Percentiles rank a stretch among this genome's conserved stretches.
These are phyloP conservation scores for Cricetomys ansorgei DNA, from an alignment of 2,113 vertebrate species.

Conservation along the genomic window DNA sequence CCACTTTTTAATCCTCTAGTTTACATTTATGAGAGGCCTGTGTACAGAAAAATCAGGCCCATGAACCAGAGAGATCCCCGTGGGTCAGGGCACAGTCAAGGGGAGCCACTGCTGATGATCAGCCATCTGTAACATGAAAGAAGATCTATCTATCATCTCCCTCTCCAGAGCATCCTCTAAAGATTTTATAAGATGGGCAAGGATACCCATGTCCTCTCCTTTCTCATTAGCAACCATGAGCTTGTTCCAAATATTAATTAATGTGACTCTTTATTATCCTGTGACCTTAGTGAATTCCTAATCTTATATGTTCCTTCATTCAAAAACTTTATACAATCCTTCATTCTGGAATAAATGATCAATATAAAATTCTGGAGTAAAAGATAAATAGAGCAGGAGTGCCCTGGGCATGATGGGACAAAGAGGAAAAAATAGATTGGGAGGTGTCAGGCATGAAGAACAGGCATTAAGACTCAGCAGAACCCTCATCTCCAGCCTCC, in stretches of 20 bases:
- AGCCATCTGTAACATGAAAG: neutral
- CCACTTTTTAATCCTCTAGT: neutral
- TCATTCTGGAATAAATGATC: neutral
- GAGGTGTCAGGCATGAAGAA: neutral
- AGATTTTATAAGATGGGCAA: neutral
- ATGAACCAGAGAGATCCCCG: neutral
- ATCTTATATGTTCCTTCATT: neutral
- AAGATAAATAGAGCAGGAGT: neutral
- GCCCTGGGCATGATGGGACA: neutral
- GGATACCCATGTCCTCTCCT: neutral
- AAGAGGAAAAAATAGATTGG: neutral
- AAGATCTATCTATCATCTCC: too few relatives aligned
- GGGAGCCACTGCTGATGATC: neutral
- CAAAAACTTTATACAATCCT: too few relatives aligned
- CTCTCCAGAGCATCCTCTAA: neutral
- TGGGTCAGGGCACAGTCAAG: neutral
- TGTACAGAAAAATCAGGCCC: neutral
- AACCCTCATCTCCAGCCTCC: neutral
- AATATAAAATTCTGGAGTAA: too few relatives aligned
- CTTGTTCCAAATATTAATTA: neutral
- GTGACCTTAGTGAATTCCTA: neutral
- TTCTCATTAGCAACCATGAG: neutral
- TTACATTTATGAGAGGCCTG: neutral
- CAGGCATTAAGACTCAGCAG: neutral
- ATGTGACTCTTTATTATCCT: neutral